Evolutionary conservation across 2,888 invertebrate species (phyloP).

Genomic region (Hirtodrosophila cameraria): DNA sequence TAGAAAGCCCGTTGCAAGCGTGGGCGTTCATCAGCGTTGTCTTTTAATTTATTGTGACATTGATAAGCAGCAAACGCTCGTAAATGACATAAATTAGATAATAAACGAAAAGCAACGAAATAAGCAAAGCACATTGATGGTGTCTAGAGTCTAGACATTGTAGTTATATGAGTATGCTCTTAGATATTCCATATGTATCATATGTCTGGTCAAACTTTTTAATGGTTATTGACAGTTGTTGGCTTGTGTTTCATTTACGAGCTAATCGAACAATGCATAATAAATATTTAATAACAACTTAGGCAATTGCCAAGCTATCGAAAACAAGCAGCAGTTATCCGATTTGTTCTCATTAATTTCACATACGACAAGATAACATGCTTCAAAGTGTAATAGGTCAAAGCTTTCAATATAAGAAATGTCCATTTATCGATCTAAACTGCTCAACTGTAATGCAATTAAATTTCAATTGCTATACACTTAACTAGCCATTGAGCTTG

Average conservation of each 20-base stretch:
- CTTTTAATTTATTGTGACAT: constrained; percentile 73
- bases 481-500: constrained; percentile 6
- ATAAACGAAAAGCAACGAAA: constrained; percentile 22
- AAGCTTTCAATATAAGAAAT: constrained; percentile 1
- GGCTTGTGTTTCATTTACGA: constrained; percentile 12
- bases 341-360: constrained; percentile 12
- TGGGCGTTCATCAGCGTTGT: constrained; percentile 44
- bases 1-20: neutral
- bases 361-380: constrained; percentile 1
- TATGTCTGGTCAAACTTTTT: constrained; percentile 11
- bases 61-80: constrained; percentile 67
- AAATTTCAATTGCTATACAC: constrained; percentile 44
- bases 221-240: constrained; percentile 3
- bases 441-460: constrained; percentile 30
- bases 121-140: constrained; percentile 43
- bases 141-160: constrained; percentile 51
- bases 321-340: constrained; percentile 1
- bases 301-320: constrained; percentile 25
- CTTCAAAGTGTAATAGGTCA: neutral
- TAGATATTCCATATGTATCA: no score
- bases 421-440: neutral
- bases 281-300: constrained; percentile 48
- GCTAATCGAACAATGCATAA: constrained; percentile 12
- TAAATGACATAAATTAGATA: constrained; percentile 69
- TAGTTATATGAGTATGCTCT: no score